Percentiles rank a stretch among this genome's conserved stretches.
Conservation (phyloP, 2,797 vertebrate species). For the Paguma larvata region DNA sequence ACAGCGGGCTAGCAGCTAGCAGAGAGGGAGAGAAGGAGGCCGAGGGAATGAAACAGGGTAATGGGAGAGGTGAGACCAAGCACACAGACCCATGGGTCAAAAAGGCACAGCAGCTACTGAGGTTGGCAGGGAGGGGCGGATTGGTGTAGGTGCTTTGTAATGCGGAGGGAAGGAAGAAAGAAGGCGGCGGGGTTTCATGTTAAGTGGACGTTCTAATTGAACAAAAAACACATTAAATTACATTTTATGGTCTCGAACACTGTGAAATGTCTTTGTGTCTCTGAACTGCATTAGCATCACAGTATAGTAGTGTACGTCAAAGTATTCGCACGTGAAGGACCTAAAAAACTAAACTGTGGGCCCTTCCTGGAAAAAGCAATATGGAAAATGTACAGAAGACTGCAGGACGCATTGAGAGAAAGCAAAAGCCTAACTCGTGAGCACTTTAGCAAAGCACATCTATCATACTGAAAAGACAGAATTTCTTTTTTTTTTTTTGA, state of each 20-base stretch:
- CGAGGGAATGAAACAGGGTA: neutral
- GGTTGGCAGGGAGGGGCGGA: neutral
- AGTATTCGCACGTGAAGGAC: neutral
- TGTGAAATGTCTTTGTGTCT: neutral
- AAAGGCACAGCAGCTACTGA: neutral
- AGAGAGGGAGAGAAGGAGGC: neutral
- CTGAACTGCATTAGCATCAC: neutral
- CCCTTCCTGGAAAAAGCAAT: neutral
- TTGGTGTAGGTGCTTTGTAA: neutral
- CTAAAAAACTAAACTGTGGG: neutral
- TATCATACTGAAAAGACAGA: neutral
- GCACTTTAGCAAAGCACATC: neutral
- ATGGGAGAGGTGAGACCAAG: neutral
- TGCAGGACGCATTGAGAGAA: neutral
- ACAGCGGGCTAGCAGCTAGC: neutral
- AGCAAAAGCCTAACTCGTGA: neutral
- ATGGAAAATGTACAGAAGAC: neutral
- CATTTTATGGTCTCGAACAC: neutral
- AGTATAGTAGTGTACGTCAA: neutral
- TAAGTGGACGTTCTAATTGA: neutral
- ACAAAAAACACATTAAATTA: neutral
- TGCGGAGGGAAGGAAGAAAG: neutral
- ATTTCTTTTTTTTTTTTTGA: neutral
- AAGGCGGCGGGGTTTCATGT: neutral
- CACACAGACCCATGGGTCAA: neutral